Percentiles rank a stretch among this genome's conserved stretches.
These are phyloP conservation scores for Todus mexicanus DNA, from an alignment of 2,797 vertebrate species.

Conservation along the genomic window DNA sequence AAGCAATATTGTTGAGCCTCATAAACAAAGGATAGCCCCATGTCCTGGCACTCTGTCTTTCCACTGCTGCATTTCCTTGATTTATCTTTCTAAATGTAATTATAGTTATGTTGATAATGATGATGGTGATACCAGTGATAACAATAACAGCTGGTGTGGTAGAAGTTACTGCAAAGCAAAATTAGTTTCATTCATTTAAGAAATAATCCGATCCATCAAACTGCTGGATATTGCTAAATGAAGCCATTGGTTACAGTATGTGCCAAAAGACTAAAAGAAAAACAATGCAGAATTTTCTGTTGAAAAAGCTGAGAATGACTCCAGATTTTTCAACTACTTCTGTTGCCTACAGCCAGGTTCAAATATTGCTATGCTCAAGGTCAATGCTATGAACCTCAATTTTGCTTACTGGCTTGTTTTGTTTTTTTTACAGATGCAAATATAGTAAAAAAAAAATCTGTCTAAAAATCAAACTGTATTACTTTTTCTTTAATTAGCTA, in stretches of 20 bases:
- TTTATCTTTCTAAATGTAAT: constrained; percentile 44
- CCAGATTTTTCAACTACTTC: background rate
- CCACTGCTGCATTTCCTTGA: background rate
- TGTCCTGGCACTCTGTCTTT: background rate
- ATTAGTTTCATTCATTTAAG: constrained; percentile 40
- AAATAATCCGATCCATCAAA: background rate
- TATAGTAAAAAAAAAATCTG: background rate
- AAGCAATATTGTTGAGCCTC: background rate
- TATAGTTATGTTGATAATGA: constrained; percentile 20
- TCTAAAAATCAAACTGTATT: background rate
- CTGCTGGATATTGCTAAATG: constrained; percentile 15
- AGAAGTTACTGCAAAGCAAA: constrained; percentile 41
- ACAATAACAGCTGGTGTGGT: constrained; percentile 41
- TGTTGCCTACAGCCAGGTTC: background rate
- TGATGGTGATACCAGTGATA: background rate
- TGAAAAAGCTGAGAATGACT: background rate
- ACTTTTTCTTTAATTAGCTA: background rate
- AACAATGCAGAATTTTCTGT: background rate
- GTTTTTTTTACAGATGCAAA: background rate
- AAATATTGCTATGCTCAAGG: background rate
- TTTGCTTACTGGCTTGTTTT: background rate
- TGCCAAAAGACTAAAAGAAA: background rate
- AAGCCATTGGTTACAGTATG: background rate
- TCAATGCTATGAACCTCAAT: background rate
- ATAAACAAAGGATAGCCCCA: background rate